Conservation (phyloP, 1,140 invertebrate species). For the Paraescarpia echinospica region DNA sequence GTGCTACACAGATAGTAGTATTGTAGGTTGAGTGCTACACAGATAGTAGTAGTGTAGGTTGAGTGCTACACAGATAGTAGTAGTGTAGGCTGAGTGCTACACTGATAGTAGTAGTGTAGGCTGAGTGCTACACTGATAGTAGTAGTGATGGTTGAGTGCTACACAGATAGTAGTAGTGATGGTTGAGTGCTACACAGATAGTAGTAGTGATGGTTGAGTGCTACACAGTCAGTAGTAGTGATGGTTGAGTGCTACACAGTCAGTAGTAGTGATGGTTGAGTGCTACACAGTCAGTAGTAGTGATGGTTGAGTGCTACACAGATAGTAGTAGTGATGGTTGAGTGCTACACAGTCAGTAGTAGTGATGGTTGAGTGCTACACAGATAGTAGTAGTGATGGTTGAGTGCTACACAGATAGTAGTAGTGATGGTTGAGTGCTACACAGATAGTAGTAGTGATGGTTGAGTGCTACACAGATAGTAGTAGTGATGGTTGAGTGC, state of each 20-base stretch:
- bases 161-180: too few species aligned
- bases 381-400: too few species aligned
- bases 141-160: not conserved
- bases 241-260: too few species aligned
- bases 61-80: slow-evolving; percentile 1
- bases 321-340: too few species aligned
- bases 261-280: too few species aligned
- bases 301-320: too few species aligned
- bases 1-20: not conserved
- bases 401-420: not conserved
- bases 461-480: slow-evolving; percentile 2
- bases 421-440: not conserved
- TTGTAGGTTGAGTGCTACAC: not conserved
- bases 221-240: too few species aligned
- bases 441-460: not conserved
- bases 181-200: too few species aligned
- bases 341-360: not conserved
- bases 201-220: too few species aligned
- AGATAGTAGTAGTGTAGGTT: not conserved
- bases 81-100: not conserved
- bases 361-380: not conserved
- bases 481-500: not conserved
- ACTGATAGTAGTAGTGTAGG: slow-evolving; percentile 46
- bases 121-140: slow-evolving; percentile 48
- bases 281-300: too few species aligned